phyloP scores from a whole-genome alignment of 2,888 invertebrate genomes.

The Alloplasta piceator region DNA sequence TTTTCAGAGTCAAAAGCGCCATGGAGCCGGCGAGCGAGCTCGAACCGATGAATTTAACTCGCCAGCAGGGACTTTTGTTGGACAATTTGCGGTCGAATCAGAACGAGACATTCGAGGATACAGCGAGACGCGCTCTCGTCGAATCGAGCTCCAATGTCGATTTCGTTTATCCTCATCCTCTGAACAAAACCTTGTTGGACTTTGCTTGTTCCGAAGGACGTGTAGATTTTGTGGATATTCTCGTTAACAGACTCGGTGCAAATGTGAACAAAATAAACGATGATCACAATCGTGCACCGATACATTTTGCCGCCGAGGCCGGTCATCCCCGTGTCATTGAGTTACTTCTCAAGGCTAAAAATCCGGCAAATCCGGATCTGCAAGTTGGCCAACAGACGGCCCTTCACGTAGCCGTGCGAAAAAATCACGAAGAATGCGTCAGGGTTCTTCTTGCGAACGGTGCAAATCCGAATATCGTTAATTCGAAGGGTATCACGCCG shows the following conservation, averaged over 20 bases:
- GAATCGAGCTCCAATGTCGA: slow-evolving; percentile 83
- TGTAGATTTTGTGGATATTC: slow-evolving; percentile 85
- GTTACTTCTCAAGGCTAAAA: slow-evolving; percentile 71
- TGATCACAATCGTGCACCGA: slow-evolving; percentile 86
- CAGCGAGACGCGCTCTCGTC: slow-evolving; percentile 63
- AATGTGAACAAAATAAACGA: slow-evolving; percentile 86
- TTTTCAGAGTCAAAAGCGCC: background rate
- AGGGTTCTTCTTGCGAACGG: slow-evolving; percentile 85
- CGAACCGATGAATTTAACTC: slow-evolving; percentile 34
- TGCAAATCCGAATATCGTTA: slow-evolving; percentile 85
- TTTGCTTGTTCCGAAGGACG: slow-evolving; percentile 85
- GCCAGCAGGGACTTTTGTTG: slow-evolving; percentile 59
- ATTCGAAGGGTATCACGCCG: slow-evolving; percentile 85
- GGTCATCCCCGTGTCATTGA: slow-evolving; percentile 77
- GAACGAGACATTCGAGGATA: slow-evolving; percentile 69
- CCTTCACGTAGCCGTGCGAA: slow-evolving; percentile 81
- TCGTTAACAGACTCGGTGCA: slow-evolving; percentile 86
- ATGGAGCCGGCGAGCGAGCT: slow-evolving; percentile 63
- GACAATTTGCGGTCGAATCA: slow-evolving; percentile 64
- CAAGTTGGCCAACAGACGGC: slow-evolving; percentile 77
- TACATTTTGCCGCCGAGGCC: slow-evolving; percentile 87
- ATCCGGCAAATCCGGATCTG: slow-evolving; percentile 77
- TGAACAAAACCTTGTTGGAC: slow-evolving; percentile 86
- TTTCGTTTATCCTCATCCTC: slow-evolving; percentile 85
- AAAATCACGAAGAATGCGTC: slow-evolving; percentile 84